Conservation (phyloP, 2,797 vertebrate species). For the Mastacembelus armatus region DNA sequence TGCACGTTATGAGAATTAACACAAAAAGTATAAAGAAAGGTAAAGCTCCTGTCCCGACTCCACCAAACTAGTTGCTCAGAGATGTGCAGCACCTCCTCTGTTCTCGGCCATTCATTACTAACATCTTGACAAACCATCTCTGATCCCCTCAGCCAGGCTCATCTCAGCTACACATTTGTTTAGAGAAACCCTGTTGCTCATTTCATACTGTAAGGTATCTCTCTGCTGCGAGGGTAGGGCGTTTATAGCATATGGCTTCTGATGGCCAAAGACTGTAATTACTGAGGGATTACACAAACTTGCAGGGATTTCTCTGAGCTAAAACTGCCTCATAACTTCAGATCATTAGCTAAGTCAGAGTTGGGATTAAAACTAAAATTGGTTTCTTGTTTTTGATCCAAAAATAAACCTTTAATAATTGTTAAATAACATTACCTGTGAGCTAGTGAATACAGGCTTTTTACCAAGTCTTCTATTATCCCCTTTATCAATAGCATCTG, state of each 20-base stretch:
- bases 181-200: slow-evolving; percentile 35
- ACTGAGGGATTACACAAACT: slow-evolving; percentile 35
- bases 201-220: slow-evolving; percentile 25
- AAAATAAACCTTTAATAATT: neutral
- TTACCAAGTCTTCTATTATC: slow-evolving; percentile 92
- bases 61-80: slow-evolving; percentile 32
- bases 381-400: neutral
- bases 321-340: neutral
- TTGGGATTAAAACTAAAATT: neutral
- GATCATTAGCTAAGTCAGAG: slow-evolving; percentile 9
- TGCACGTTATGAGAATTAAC: slow-evolving; percentile 2
- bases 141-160: slow-evolving; percentile 43
- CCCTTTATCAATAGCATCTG: slow-evolving; percentile 95
- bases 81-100: slow-evolving; percentile 13
- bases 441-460: slow-evolving; percentile 93
- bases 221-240: slow-evolving; percentile 34
- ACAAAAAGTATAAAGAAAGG: neutral
- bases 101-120: slow-evolving; percentile 25
- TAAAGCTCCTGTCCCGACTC: neutral
- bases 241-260: slow-evolving; percentile 46
- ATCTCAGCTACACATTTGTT: slow-evolving; percentile 48
- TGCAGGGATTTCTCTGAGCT: slow-evolving; percentile 22
- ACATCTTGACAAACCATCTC: slow-evolving; percentile 28
- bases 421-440: slow-evolving; percentile 86
- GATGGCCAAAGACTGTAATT: slow-evolving; percentile 32